Evolutionary conservation across 2,888 invertebrate genomes (phyloP).

Genomic region (Lathronympha strigana): DNA sequence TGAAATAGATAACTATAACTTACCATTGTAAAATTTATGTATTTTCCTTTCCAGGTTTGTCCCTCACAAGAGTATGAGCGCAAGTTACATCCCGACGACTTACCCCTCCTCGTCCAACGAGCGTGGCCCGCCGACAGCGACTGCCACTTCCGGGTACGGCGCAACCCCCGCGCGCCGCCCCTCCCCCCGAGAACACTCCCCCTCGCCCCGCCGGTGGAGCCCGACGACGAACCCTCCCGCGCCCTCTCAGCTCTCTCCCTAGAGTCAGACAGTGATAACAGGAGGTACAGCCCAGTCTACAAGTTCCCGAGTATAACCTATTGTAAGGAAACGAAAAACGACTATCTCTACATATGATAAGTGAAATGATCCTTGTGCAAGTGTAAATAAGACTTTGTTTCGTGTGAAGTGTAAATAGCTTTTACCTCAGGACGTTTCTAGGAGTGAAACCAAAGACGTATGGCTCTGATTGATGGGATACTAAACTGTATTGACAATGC

Average conservation of each 20-base stretch:
- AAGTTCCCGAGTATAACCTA: conserved; percentile 80
- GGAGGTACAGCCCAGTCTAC: conserved; percentile 78
- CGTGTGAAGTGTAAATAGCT: conserved; percentile 70
- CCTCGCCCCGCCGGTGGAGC: conserved; percentile 57
- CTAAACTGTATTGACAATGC: conserved; percentile 17
- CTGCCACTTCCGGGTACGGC: conserved; percentile 92
- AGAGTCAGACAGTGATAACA: conserved; percentile 70
- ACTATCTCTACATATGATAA: conserved; percentile 78
- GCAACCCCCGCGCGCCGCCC: conserved; percentile 92
- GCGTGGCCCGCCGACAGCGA: conserved; percentile 88
- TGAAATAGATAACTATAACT: too few species aligned
- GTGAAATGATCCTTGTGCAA: conserved; percentile 59
- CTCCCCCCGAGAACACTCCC: conserved; percentile 85
- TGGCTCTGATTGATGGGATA: conserved; percentile 52
- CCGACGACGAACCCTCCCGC: conserved; percentile 66
- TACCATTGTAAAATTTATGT: not conserved
- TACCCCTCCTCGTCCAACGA: conserved; percentile 92
- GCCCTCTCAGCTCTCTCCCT: conserved; percentile 76
- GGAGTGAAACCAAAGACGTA: conserved; percentile 77
- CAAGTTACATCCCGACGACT: conserved; percentile 94
- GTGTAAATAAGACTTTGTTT: conserved; percentile 63
- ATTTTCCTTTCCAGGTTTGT: conserved; percentile 79
- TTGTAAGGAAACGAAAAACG: conserved; percentile 76
- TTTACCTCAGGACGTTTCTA: conserved; percentile 51
- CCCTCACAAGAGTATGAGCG: conserved; percentile 94